phyloP scores from a whole-genome alignment of 35 echinoderm and acorn worm species.

The Patiria miniata region DNA sequence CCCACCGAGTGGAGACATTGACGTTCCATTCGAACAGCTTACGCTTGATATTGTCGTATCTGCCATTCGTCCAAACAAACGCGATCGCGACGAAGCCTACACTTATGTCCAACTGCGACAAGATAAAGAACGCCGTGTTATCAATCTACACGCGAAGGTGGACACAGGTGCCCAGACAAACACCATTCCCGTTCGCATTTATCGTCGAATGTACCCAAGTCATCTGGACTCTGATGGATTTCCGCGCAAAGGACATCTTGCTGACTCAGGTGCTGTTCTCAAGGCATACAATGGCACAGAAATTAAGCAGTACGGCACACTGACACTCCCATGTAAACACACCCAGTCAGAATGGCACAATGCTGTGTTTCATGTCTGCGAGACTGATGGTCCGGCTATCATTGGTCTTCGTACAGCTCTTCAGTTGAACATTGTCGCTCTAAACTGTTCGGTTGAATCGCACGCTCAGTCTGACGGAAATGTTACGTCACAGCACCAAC shows the following conservation, averaged over 20 bases:
- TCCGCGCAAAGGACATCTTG: no score
- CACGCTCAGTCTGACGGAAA: neutral
- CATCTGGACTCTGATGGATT: no score
- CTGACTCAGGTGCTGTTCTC: slow-evolving; percentile 6
- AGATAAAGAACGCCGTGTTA: neutral
- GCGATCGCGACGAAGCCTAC: neutral
- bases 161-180: no score
- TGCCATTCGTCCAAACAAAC: neutral
- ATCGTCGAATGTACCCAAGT: no score
- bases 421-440: no score
- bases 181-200: no score
- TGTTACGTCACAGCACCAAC: no score
- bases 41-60: slow-evolving; percentile 2
- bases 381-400: no score
- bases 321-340: slow-evolving; percentile 21
- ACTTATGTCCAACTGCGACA: neutral
- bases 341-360: neutral
- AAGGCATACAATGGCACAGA: neutral
- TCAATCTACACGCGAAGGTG: no score
- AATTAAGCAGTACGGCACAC: no score
- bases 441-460: neutral
- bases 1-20: neutral
- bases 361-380: neutral
- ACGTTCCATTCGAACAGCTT: neutral
- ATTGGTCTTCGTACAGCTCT: no score